Evolutionary conservation across 2,113 vertebrate species (phyloP), one percentile per base, ranked within the genome.

Genomic region (Cephalopterus ornatus): DNA sequence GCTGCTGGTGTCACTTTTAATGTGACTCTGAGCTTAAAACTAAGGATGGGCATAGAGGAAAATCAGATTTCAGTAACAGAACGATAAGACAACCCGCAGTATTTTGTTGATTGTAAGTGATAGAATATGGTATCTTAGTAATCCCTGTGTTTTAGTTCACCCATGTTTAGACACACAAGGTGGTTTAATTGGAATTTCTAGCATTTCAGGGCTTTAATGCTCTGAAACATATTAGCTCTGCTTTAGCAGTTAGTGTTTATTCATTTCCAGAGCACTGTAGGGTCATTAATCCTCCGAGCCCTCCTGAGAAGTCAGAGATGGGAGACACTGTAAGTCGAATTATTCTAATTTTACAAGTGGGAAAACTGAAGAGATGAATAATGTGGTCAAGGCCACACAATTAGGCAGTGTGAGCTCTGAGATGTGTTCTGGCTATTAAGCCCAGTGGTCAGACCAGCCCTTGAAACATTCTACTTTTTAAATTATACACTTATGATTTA

Each of bases 221-320:
- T 46, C 56, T 47, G 65, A 56, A 74, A 56, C 30, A 12, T 58
- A 58, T 46, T 80, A 92, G 73, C 72, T 77, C 55, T 44, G 68
- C 35, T 42, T 39, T 94, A 50, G 75, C 75, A 89, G 62, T 89
- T 66, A 58, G 62, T 85, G 67, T 72, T 91, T 85, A 59, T 86
- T 95, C 58, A 37, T 89, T 95, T 88, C 53, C 81, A 68, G 67
- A 66, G 37, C 81, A 6, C 11, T 88, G 44, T 14, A 67, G 68
- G 89, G 68, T 92, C 76, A n/a, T 95, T 93, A 89, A 93, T 92
- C 80, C 73, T 92, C 52, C 4, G 4, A 61, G 58, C 66, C 58
- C 74, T 89, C 80, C 87, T 30, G 78, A 91, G 89, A 65, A 89
- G 66, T 26, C 58, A 46, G 82, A 88, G 82, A 46, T 66, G 70